Percentiles rank a stretch among this genome's conserved stretches.
Evolutionary conservation across 2,888 invertebrate genomes (phyloP).

Genomic region (Timandra comae): DNA sequence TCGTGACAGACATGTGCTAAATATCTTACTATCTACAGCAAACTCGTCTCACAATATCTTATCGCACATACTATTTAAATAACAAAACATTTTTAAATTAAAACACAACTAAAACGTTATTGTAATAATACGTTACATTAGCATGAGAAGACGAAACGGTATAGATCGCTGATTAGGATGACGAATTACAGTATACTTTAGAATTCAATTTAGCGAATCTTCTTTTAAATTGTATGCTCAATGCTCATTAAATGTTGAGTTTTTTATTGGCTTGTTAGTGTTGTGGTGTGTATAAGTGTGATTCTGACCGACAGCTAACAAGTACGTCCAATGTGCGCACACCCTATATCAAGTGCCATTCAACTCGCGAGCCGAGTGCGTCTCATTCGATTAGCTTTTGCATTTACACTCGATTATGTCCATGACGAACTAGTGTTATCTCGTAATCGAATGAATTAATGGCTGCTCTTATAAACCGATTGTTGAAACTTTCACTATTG

Average conservation of each 20-base stretch:
- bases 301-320: slow-evolving; percentile 1
- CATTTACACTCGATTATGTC: slow-evolving; percentile 38
- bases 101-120: slow-evolving; percentile 15
- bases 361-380: slow-evolving; percentile 34
- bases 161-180: too few species aligned
- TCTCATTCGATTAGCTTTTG: slow-evolving; percentile 53
- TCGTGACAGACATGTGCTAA: slow-evolving; percentile 60
- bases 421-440: slow-evolving; percentile 28
- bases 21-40: too few species aligned
- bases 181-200: too few species aligned
- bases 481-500: slow-evolving; percentile 6
- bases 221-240: neutral
- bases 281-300: too few species aligned
- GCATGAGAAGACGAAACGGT: slow-evolving; percentile 27
- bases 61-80: too few species aligned
- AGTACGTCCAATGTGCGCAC: slow-evolving; percentile 2
- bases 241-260: slow-evolving; percentile 8
- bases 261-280: slow-evolving; percentile 1
- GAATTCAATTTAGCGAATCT: too few species aligned
- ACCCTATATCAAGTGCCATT: slow-evolving; percentile 30
- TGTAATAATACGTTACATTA: too few species aligned
- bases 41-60: too few species aligned
- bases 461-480: slow-evolving; percentile 10
- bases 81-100: too few species aligned
- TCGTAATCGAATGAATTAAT: slow-evolving; percentile 20